A percentile compares a stretch with the other conserved stretches of the same genome.
Conservation (phyloP, 2,888 invertebrate species). For the Meteorus cinctellus region DNA sequence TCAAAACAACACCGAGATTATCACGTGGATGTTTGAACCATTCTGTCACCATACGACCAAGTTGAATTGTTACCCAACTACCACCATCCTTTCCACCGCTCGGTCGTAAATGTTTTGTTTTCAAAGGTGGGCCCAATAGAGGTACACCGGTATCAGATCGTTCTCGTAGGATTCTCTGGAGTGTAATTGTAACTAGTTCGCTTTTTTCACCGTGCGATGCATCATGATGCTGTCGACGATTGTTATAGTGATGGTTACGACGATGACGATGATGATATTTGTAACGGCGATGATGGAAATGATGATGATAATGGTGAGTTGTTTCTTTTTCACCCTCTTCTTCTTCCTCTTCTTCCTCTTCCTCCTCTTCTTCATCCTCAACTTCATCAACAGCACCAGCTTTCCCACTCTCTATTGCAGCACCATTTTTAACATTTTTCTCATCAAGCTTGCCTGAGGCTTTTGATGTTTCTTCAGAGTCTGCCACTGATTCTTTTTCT, state of each 20-base stretch:
- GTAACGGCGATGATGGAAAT: constrained; percentile 15
- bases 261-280: constrained; percentile 24
- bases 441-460: constrained; percentile 22
- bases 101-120: constrained; percentile 68
- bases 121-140: constrained; percentile 65
- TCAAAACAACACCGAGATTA: constrained; percentile 85
- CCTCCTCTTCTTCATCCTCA: constrained; percentile 42
- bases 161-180: constrained; percentile 76
- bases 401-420: constrained; percentile 26
- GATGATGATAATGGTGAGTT: constrained; percentile 17
- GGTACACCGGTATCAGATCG: constrained; percentile 63
- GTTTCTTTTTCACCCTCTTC: not conserved
- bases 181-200: constrained; percentile 71
- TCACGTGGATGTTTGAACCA: constrained; percentile 85
- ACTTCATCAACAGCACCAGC: constrained; percentile 48
- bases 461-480: constrained; percentile 26
- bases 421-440: constrained; percentile 45
- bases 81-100: constrained; percentile 77
- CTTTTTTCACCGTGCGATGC: not conserved
- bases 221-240: not conserved
- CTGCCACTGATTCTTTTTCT: constrained; percentile 60
- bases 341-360: constrained; percentile 8
- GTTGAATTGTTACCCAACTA: constrained; percentile 84
- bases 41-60: constrained; percentile 83
- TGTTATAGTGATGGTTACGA: not conserved